Percentiles rank a stretch among this genome's conserved stretches.
phyloP scores from a whole-genome alignment of 2,888 invertebrate genomes.

The Leptogaster cylindrica region DNA sequence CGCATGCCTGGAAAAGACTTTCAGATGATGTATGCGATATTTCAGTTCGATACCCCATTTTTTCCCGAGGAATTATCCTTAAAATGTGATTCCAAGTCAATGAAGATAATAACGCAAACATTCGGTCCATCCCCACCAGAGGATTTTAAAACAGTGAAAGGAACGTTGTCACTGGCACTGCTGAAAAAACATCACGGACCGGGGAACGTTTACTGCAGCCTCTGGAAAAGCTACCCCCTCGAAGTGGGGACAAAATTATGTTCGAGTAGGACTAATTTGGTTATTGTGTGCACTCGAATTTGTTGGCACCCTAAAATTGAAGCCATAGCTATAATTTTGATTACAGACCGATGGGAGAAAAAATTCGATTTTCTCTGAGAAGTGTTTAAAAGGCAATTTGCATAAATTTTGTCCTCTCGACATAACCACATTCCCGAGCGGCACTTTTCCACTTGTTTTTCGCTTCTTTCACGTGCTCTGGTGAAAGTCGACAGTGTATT shows the following conservation, averaged over 20 bases:
- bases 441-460: slow-evolving; percentile 34
- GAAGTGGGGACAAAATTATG: slow-evolving; percentile 6
- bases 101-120: slow-evolving; percentile 11
- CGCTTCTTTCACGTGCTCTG: slow-evolving; percentile 27
- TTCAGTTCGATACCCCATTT: background rate
- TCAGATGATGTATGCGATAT: slow-evolving; percentile 6
- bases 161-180: slow-evolving; percentile 3
- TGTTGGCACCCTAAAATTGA: slow-evolving; percentile 35
- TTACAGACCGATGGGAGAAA: slow-evolving; percentile 28
- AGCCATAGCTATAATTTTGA: slow-evolving; percentile 42
- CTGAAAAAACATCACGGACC: slow-evolving; percentile 4
- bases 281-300: slow-evolving; percentile 45
- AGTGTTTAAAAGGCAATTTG: slow-evolving; percentile 47
- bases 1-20: background rate
- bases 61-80: slow-evolving; percentile 11
- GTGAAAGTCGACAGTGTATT: slow-evolving; percentile 20
- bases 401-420: slow-evolving; percentile 43
- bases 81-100: slow-evolving; percentile 15
- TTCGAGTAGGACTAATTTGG: slow-evolving; percentile 39
- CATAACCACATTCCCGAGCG: slow-evolving; percentile 29
- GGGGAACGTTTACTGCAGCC: too few relatives aligned
- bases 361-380: slow-evolving; percentile 46
- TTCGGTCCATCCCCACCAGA: slow-evolving; percentile 4
- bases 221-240: background rate
- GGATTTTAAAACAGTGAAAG: background rate